phyloP scores from a whole-genome alignment of 2,888 invertebrate genomes.

The Troides helena region DNA sequence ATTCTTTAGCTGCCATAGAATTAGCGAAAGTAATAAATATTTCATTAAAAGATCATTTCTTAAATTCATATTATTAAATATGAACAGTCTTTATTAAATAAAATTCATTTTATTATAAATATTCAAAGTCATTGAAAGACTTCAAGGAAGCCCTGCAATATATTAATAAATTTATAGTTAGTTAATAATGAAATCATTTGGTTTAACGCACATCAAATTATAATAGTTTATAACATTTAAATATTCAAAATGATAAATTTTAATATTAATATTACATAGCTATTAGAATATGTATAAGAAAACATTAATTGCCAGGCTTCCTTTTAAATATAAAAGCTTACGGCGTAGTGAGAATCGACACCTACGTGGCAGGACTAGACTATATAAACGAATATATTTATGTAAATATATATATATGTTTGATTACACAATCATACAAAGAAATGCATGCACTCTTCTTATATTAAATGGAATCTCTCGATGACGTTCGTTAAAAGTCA shows the following conservation, averaged over 20 bases:
- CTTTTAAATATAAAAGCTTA: constrained; percentile 62
- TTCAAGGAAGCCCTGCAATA: constrained; percentile 64
- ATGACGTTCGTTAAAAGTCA: constrained; percentile 64
- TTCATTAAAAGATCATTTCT: neutral
- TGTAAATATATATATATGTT: constrained; percentile 33
- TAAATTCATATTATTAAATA: constrained; percentile 18
- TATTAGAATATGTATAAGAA: constrained; percentile 36
- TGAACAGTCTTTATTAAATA: constrained; percentile 33
- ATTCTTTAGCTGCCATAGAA: neutral
- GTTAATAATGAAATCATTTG: constrained; percentile 52
- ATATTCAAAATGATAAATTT: constrained; percentile 32
- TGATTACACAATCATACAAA: constrained; percentile 76
- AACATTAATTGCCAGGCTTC: constrained; percentile 60
- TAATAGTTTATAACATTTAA: constrained; percentile 37
- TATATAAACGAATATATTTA: constrained; percentile 62
- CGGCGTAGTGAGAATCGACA: constrained; percentile 70
- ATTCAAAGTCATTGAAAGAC: constrained; percentile 37
- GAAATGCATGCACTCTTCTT: constrained; percentile 79
- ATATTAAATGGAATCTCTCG: constrained; percentile 79
- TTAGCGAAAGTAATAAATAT: neutral
- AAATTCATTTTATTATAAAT: constrained; percentile 39
- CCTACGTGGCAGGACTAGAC: constrained; percentile 75
- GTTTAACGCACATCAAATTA: constrained; percentile 70
- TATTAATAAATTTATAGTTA: constrained; percentile 32
- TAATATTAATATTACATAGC: constrained; percentile 34